Percentiles rank a stretch among this genome's conserved stretches.
phyloP scores from a whole-genome alignment of 2,113 vertebrate species.

The Ivindomyrus marchei region DNA sequence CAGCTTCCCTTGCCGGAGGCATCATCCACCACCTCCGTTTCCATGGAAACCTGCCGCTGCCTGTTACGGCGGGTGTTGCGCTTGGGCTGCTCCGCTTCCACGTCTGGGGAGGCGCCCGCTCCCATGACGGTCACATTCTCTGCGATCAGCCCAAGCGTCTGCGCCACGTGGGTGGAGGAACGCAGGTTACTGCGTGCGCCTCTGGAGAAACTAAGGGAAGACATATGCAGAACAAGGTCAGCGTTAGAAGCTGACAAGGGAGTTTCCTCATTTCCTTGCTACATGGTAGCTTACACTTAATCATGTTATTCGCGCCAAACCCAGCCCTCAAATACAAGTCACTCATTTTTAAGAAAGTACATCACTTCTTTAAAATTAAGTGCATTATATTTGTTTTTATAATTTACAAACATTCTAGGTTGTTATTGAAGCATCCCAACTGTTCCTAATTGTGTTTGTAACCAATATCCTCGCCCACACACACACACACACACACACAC shows the following conservation, averaged over 20 bases:
- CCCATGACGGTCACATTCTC: constrained; percentile 35
- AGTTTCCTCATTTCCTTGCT: background rate
- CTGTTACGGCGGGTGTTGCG: constrained; percentile 54
- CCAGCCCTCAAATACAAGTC: background rate
- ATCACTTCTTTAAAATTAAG: background rate
- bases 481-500: too few species aligned
- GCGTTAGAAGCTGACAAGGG: background rate
- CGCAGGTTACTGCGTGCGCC: constrained; percentile 60
- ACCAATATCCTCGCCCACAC: too few species aligned
- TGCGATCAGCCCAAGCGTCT: constrained; percentile 44
- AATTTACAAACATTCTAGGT: background rate
- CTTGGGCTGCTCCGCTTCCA: constrained; percentile 33
- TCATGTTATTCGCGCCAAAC: background rate
- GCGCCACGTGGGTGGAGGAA: constrained; percentile 41
- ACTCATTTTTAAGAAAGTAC: background rate
- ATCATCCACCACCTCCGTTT: constrained; percentile 14
- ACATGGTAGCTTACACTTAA: background rate
- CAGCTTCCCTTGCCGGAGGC: background rate
- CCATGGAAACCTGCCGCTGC: constrained; percentile 24
- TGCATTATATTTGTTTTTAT: background rate
- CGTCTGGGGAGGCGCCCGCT: constrained; percentile 25
- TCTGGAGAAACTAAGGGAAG: constrained; percentile 54
- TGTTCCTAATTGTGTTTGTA: background rate
- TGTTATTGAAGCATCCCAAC: background rate
- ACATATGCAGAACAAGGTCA: background rate